A percentile compares a stretch with the other conserved stretches of the same genome.
phyloP scores from a whole-genome alignment of 2,888 invertebrate species.

The Dryococelus australis region DNA sequence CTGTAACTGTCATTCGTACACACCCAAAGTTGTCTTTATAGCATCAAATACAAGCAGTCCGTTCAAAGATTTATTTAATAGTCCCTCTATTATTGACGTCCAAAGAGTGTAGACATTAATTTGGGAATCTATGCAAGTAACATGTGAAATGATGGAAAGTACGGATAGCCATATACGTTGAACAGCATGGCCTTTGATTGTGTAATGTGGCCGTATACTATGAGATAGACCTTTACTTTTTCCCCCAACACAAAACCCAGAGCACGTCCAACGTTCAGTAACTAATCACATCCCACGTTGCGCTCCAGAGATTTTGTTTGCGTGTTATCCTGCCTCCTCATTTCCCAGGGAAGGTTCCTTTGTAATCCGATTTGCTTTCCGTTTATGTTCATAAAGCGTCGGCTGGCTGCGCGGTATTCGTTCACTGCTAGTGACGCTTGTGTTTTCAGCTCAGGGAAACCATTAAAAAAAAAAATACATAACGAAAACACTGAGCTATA shows the following conservation, averaged over 20 bases:
- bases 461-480: not conserved
- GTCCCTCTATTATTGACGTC: too few species aligned
- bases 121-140: too few species aligned
- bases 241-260: not conserved
- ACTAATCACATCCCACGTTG: not conserved
- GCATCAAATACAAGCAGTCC: too few species aligned
- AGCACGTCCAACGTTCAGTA: not conserved
- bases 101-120: too few species aligned
- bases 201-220: not conserved
- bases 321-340: not conserved
- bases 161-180: too few species aligned
- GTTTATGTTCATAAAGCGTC: not conserved
- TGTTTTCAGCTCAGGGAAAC: not conserved
- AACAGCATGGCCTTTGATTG: not conserved
- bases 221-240: not conserved
- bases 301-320: not conserved
- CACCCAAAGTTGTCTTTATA: too few species aligned
- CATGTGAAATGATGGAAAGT: too few species aligned
- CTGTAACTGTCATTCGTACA: too few species aligned
- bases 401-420: not conserved
- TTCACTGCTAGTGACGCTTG: not conserved
- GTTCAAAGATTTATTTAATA: too few species aligned
- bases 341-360: slow-evolving; percentile 1
- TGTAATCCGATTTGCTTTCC: not conserved
- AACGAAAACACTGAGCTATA: not conserved